A percentile compares a stretch with the other conserved stretches of the same genome.
Conservation (phyloP, 2,113 vertebrate genomes). For the Perca schrenkii region DNA sequence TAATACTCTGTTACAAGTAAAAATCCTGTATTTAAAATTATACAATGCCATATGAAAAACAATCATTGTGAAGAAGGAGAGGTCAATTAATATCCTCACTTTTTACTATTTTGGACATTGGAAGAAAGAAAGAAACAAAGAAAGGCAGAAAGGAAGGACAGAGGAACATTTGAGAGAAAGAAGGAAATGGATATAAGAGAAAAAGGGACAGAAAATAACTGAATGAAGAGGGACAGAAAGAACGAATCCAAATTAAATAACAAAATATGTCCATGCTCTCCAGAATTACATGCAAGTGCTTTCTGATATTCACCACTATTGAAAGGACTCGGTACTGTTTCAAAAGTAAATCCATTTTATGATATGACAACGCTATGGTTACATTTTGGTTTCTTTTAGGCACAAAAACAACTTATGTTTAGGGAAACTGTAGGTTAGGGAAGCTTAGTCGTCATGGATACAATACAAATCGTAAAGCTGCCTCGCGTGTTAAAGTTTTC, state of each 20-base stretch:
- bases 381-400: no score
- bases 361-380: no score
- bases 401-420: no score
- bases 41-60: background rate
- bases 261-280: background rate
- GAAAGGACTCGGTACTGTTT: no score
- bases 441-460: no score
- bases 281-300: no score
- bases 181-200: background rate
- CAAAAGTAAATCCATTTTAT: no score
- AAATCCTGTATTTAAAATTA: background rate
- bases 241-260: background rate
- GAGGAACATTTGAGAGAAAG: background rate
- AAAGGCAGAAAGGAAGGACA: background rate
- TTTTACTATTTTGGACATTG: background rate
- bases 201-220: background rate
- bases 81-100: background rate
- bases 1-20: background rate
- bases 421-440: no score
- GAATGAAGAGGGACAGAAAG: background rate
- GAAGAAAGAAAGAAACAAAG: background rate
- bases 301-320: no score
- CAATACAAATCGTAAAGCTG: no score
- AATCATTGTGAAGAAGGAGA: background rate
- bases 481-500: no score